Percentiles rank a stretch among this genome's conserved stretches.
These are phyloP conservation scores for Cichlasoma orientale DNA, from an alignment of 2,797 vertebrate genomes.

Conservation along the genomic window DNA sequence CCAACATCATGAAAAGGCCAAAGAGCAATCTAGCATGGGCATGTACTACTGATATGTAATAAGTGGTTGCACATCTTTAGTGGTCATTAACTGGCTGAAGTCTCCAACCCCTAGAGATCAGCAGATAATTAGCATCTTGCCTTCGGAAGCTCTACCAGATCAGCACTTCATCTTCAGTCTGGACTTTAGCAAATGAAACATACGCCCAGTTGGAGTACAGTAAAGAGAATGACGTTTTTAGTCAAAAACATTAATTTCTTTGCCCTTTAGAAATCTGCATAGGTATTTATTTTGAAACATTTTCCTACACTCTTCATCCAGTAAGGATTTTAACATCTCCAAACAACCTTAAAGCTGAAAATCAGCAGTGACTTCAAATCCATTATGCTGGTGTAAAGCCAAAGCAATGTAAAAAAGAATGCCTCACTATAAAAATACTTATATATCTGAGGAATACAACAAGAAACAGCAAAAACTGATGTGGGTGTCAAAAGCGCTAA, in stretches of 20 bases:
- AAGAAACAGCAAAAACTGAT: constrained; percentile 9
- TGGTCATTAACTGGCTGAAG: background rate
- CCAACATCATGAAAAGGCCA: background rate
- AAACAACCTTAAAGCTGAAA: background rate
- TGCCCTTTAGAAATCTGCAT: background rate
- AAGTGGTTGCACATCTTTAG: background rate
- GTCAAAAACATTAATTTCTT: background rate
- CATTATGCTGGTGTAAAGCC: constrained; percentile 11
- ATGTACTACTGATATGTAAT: background rate
- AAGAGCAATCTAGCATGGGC: background rate
- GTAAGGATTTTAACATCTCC: background rate
- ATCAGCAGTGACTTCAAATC: constrained; percentile 21
- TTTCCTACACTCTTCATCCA: background rate
- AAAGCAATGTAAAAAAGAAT: background rate
- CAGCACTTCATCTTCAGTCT: background rate
- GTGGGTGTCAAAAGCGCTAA: background rate
- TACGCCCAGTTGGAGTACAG: background rate
- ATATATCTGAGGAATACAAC: constrained; percentile 13
- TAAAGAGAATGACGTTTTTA: background rate
- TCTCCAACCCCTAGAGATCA: background rate
- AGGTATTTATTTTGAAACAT: background rate
- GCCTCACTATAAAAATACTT: background rate
- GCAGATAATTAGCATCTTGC: background rate
- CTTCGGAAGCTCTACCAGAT: background rate
- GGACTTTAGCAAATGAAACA: background rate